These are phyloP conservation scores for Amblyornis subalaris DNA, from an alignment of 2,113 vertebrate genomes.

Conservation along the genomic window DNA sequence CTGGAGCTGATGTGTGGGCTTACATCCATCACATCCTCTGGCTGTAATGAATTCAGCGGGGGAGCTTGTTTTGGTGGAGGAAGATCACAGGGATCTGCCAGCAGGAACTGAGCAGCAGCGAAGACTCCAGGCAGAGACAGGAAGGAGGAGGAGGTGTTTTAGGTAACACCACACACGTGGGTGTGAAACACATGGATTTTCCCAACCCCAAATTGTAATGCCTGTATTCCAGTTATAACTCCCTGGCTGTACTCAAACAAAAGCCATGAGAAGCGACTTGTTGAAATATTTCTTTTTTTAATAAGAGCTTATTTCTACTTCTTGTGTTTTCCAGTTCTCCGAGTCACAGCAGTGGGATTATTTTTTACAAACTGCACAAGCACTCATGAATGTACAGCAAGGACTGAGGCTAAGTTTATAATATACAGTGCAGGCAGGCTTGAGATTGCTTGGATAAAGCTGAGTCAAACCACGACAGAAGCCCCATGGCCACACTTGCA, in stretches of 20 bases:
- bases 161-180: neutral
- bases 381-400: neutral
- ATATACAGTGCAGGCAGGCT: neutral
- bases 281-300: neutral
- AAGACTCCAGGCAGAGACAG: constrained; percentile 48
- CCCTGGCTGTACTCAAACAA: neutral
- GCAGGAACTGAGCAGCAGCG: constrained; percentile 49
- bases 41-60: constrained; percentile 9
- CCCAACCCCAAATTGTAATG: neutral
- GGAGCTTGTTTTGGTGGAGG: constrained; percentile 39
- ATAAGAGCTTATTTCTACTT: neutral
- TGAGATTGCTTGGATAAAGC: neutral
- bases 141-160: constrained; percentile 52
- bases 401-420: neutral
- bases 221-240: neutral
- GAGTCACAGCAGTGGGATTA: neutral
- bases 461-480: neutral
- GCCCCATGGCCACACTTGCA: neutral
- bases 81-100: constrained; percentile 43
- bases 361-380: neutral
- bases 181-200: constrained; percentile 34
- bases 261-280: neutral
- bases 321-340: neutral
- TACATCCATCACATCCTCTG: neutral
- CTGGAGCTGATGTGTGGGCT: constrained; percentile 25